Conservation (phyloP, 1,140 invertebrate species). For the Pogonomyrmex californicus region DNA sequence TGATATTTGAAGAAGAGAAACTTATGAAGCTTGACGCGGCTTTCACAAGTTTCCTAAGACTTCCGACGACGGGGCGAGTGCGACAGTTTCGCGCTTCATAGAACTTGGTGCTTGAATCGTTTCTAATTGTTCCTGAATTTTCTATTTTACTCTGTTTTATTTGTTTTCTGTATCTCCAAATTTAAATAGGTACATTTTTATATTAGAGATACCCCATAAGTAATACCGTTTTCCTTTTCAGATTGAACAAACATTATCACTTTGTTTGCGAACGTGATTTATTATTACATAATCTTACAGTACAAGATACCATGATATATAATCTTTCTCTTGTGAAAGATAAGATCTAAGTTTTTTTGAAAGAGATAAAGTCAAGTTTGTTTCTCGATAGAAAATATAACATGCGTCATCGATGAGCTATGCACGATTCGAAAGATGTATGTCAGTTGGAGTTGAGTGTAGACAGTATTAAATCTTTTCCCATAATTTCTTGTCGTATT, state of each 20-base stretch:
- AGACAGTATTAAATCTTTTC: not conserved
- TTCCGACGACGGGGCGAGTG: not conserved
- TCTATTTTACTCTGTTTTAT: not conserved
- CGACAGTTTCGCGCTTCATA: slow-evolving; percentile 32
- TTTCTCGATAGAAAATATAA: not conserved
- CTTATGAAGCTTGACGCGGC: slow-evolving; percentile 6
- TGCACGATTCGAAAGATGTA: not conserved
- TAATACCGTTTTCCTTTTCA: too few species aligned
- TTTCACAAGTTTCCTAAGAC: slow-evolving; percentile 27
- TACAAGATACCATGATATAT: slow-evolving; percentile 65
- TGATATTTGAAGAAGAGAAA: slow-evolving; percentile 36
- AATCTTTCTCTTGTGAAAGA: not conserved
- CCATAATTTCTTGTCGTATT: not conserved
- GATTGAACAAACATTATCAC: too few species aligned
- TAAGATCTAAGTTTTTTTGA: not conserved
- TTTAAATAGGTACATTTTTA: not conserved
- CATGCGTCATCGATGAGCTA: slow-evolving; percentile 6
- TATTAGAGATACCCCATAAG: too few species aligned
- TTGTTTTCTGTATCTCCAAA: not conserved
- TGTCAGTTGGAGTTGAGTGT: not conserved
- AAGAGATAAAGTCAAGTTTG: not conserved
- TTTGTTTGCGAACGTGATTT: too few species aligned
- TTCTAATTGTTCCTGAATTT: slow-evolving; percentile 4
- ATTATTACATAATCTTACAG: slow-evolving; percentile 62
- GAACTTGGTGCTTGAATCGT: not conserved